Percentiles rank a stretch among this genome's conserved stretches.
Conservation (phyloP, 2,797 vertebrate genomes). For the Cetoscarus ocellatus region DNA sequence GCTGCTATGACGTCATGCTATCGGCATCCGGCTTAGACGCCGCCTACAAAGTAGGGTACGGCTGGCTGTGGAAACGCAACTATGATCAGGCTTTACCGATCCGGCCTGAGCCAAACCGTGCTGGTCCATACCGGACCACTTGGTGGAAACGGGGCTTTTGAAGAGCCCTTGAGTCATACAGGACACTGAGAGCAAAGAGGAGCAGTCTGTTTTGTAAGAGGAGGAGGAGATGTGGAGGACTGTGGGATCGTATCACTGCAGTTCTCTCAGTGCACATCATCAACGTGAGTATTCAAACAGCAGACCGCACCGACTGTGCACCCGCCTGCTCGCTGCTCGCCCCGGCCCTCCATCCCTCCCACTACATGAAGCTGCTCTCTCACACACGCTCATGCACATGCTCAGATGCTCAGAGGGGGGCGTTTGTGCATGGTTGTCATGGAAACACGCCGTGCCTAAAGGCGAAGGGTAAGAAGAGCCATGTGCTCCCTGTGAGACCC, state of each 20-base stretch:
- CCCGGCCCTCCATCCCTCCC: too few relatives aligned
- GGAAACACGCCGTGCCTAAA: conserved; percentile 58
- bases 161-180: conserved; percentile 18
- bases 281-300: conserved; percentile 10
- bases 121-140: too few relatives aligned
- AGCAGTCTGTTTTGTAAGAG: too few relatives aligned
- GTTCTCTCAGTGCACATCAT: neutral
- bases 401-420: conserved; percentile 8
- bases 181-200: too few relatives aligned
- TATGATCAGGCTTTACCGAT: too few relatives aligned
- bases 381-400: neutral
- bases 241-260: neutral
- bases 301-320: conserved; percentile 36
- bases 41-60: too few relatives aligned
- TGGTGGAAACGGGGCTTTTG: too few relatives aligned
- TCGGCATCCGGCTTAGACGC: too few relatives aligned
- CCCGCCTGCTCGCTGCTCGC: conserved; percentile 1
- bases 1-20: too few relatives aligned
- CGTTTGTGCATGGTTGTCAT: conserved; percentile 67
- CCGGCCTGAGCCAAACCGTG: too few relatives aligned
- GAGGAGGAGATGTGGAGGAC: neutral
- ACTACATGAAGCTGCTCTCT: neutral
- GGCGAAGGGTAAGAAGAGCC: conserved; percentile 6
- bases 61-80: too few relatives aligned
- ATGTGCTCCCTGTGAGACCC: conserved; percentile 35